phyloP scores from a whole-genome alignment of 2,797 vertebrate genomes.

The Danio kyathit region DNA sequence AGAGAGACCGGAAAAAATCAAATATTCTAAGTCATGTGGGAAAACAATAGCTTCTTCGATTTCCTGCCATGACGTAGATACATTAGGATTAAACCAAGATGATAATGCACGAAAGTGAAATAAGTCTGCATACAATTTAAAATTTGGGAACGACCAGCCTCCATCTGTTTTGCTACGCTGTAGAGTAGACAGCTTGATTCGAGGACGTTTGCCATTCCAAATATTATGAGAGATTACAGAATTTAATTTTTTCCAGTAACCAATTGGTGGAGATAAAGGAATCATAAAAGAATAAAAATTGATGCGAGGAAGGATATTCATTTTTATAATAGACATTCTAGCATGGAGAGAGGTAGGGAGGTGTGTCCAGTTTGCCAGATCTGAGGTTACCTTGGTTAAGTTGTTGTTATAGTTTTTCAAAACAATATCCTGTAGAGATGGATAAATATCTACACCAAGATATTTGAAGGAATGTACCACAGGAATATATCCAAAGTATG shows the following conservation, averaged over 20 bases:
- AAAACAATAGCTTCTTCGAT: not conserved
- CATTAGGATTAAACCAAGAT: not conserved
- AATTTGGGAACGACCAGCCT: conserved; percentile 22
- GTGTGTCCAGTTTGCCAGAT: conserved; percentile 11
- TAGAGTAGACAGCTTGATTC: not conserved
- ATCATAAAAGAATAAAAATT: conserved; percentile 2
- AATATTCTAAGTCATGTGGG: not conserved
- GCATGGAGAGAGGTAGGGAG: conserved; percentile 25
- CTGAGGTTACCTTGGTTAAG: not conserved
- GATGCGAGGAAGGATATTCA: conserved; percentile 29
- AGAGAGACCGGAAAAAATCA: conserved; percentile 9
- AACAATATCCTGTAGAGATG: not conserved
- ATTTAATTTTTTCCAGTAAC: conserved; percentile 19
- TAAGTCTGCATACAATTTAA: conserved; percentile 29
- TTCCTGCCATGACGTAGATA: not conserved
- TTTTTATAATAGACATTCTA: conserved; percentile 28
- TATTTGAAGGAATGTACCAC: conserved; percentile 22
- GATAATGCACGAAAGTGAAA: not conserved
- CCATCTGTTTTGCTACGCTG: conserved; percentile 9
- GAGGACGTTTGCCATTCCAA: conserved; percentile 28
- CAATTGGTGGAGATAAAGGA: not conserved
- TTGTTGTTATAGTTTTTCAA: not conserved
- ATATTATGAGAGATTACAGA: conserved; percentile 5
- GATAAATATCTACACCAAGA: conserved; percentile 33
- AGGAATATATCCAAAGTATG: not conserved